Evolutionary conservation across 1,140 invertebrate genomes (phyloP), one percentile per base, ranked within the genome.

Genomic region (Bicyclus anynana): DNA sequence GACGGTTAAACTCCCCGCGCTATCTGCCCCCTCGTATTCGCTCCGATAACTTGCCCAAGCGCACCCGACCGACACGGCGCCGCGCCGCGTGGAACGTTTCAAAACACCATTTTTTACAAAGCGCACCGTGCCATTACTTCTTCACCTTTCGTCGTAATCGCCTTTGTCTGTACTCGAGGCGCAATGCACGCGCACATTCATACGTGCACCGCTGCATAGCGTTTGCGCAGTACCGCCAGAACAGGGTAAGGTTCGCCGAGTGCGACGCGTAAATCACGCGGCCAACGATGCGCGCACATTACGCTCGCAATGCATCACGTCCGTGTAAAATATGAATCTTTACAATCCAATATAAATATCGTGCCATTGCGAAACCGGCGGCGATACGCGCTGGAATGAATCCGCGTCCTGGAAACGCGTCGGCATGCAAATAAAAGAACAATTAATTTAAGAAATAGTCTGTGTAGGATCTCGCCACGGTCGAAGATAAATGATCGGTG

Each of bases 1-100:
- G 84, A 80, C 82, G 84, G 84, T 87, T 87, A 80, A 72, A 59
- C 77, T 84, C 81, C 82, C 82, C 82, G 82, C 84, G 74, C 76
- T 87, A 85, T 87, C 80, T 84, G 80, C 82, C 80, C 81, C 82
- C 80, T 84, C 80, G 80, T 85, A 82, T 84, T 84, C 84, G 84
- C 83, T 87, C 84, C 84, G 84, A 87, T 87, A 87, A 87, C 77
- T 84, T 84, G 81, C 84, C 76, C 78, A 80, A 84, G 84, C 84
- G 84, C 84, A 87, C 80, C 84, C 77, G 80, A 88, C 71, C 84
- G 84, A 78, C 76, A 80, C 84, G 80, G 82, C 78, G 77, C 67
- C 67, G 70, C 67, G 72, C 64, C 75, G 67, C 75, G 73, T 74
- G 81, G 83, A 80, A 84, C 82, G 78, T 82, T 85, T 78, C 80